Conservation (phyloP, 1,140 invertebrate species). For the Dufourea novaeangliae region DNA sequence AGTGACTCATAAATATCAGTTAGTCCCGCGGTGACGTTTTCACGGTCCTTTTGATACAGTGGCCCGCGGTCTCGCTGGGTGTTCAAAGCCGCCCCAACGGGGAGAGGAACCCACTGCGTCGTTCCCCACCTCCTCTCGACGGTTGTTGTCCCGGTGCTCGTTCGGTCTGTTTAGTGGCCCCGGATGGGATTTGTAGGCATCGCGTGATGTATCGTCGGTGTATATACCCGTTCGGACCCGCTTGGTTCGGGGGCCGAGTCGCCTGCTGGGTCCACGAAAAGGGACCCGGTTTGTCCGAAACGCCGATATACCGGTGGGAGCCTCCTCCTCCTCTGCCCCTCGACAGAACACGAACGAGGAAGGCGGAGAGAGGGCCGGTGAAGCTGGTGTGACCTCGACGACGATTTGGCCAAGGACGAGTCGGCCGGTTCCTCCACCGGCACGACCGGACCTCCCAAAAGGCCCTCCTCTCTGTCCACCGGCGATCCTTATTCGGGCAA, state of each 20-base stretch:
- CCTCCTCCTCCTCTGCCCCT: too few relatives aligned
- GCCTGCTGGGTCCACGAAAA: slow-evolving; percentile 70
- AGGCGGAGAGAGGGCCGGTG: not conserved
- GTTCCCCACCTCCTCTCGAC: slow-evolving; percentile 5
- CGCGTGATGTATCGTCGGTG: slow-evolving; percentile 72
- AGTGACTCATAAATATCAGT: slow-evolving; percentile 64
- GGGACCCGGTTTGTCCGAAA: slow-evolving; percentile 49
- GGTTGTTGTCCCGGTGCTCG: slow-evolving; percentile 39
- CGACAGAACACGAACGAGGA: not conserved
- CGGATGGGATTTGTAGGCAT: slow-evolving; percentile 67
- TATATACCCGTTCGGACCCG: slow-evolving; percentile 55
- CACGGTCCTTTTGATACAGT: slow-evolving; percentile 54
- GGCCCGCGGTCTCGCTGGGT: slow-evolving; percentile 45
- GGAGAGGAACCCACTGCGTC: slow-evolving; percentile 26
- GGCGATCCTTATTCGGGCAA: slow-evolving; percentile 27
- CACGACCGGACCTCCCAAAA: slow-evolving; percentile 48
- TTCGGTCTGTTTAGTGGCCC: slow-evolving; percentile 39
- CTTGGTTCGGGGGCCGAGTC: slow-evolving; percentile 48
- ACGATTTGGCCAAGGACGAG: slow-evolving; percentile 58
- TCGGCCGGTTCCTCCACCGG: slow-evolving; percentile 40
- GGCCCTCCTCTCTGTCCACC: not conserved
- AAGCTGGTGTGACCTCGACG: slow-evolving; percentile 42
- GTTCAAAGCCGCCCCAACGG: slow-evolving; percentile 44
- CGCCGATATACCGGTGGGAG: not conserved
- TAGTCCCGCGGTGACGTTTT: slow-evolving; percentile 54